Base-by-base conservation (phyloP, 2,113 vertebrate genomes). In the Pionites leucogaster region DNA sequence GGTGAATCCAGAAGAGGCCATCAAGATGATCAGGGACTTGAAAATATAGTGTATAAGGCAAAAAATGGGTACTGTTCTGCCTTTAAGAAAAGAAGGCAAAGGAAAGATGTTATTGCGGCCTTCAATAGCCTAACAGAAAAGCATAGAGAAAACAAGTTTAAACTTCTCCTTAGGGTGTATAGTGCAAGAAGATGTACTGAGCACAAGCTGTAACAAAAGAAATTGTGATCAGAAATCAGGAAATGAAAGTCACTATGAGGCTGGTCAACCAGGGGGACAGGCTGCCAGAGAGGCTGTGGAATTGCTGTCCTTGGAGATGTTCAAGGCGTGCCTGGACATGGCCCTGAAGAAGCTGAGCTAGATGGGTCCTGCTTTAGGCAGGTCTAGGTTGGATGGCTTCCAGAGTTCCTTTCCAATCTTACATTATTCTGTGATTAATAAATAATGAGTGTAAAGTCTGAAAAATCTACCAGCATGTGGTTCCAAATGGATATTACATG, bases 61-160 rank as follows among this genome's bases (percentile, higher is more conserved):
- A 71, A 88, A 63, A 9, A 0, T 1, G 13, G 2, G 2, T 62
- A 22, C 22, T 62, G 9, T 27, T 86, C 19, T 3, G 4, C 20
- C 27, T 67, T 52, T 52, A 42, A 18, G 20, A 64, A 69, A 35
- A 86, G 7, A 94, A 79, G 31, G 23, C 19, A 42, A 74, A 52
- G 16, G 29, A 68, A 41, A 8, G 18, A 9, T 68, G 8, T 25
- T 50, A 50, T 29, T 81, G 11, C 5, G 49, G 16, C 49, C 31
- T 72, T 89, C 31, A 81, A 37, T 6, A 64, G 14, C 10, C 11
- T 18, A 35, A n/a, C 0, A 37, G 49, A 74, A 84, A 57, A 69
- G 1, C 25, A 29, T n/a, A 62, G 44, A 55, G 28, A 72, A 86
- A 39, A 41, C n/a, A 79, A 46, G 37, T 10, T 24, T 68, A 64